Base-by-base conservation (phyloP, 2,797 vertebrate genomes). In the Clarias laeviceps region DNA sequence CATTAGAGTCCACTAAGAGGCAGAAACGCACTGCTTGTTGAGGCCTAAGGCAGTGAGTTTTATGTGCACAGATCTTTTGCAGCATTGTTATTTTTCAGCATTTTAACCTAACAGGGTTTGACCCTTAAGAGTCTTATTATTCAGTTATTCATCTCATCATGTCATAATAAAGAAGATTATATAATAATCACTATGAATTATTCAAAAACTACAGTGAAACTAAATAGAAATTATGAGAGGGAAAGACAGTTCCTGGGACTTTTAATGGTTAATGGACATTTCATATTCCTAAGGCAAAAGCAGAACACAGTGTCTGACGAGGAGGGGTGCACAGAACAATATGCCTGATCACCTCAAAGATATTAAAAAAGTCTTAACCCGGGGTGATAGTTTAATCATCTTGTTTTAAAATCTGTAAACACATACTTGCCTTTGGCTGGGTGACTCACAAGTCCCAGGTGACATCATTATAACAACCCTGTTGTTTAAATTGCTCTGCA, bases 1-100 rank as follows among this genome's bases (percentile, higher is more conserved):
- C 11, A 0, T 0, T 76, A 1, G 0, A 15, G 45, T 27, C 92
- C 95, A 93, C 91, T 76, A 80, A 91, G 88, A 5, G 11, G 89
- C 88, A 88, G 84, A 32, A 92, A 84, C 91, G 83, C 8, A 87
- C 87, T 90, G 78, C 24, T 82, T 50, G 80, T 88, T 85, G 66
- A 3, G 24, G 40, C 20, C 12, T 65, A n/a, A 66, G 81, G 72
- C 50, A 69, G 32, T 50, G 37, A 4, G 6, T 59, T 56, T 82
- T 83, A 37, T 50, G 34, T 34, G 40, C 59, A n/a, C 61, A 40
- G 78, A 82, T 77, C 50, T 27, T 65, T 69, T 70, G 77, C 64
- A 70, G 69, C 66, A 15, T 79, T 80, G 34, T 74, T 69, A 1
- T 20, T 61, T 40, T 68, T 69, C 56, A 83, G 81, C 37, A 50